These are phyloP conservation scores for Coreoperca whiteheadi DNA, from an alignment of 2,113 vertebrate species.

Conservation along the genomic window DNA sequence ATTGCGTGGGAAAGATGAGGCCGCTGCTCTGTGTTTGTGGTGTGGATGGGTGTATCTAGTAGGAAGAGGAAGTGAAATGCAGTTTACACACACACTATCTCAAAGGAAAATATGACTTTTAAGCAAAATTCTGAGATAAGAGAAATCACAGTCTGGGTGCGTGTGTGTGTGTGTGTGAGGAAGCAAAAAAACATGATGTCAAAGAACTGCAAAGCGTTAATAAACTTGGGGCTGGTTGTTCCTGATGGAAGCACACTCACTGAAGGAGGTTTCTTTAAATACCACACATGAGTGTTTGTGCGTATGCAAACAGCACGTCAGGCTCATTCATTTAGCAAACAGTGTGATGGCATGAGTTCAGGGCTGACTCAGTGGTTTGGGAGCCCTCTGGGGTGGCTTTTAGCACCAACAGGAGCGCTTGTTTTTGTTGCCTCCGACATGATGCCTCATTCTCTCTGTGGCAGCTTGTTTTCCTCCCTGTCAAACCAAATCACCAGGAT, in stretches of 20 bases:
- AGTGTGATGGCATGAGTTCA: constrained; percentile 32
- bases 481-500: constrained; percentile 55
- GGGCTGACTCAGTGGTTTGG: constrained; percentile 53
- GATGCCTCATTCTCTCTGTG: constrained; percentile 31
- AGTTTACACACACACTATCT: not conserved
- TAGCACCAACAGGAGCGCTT: constrained; percentile 43
- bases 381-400: constrained; percentile 48
- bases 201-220: not conserved
- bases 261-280: constrained; percentile 12
- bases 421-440: constrained; percentile 49
- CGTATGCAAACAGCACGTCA: constrained; percentile 15
- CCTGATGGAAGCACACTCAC: not conserved
- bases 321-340: constrained; percentile 47
- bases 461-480: constrained; percentile 56
- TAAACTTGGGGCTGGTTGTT: not conserved
- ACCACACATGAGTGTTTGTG: not conserved
- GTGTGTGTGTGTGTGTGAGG: not conserved
- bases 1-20: constrained; percentile 15
- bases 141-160: not conserved
- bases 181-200: not conserved
- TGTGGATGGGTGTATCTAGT: not conserved
- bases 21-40: not conserved
- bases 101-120: not conserved
- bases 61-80: constrained; percentile 18
- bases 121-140: constrained; percentile 11